Base-by-base conservation (phyloP, 2,888 invertebrate species). In the Perizoma affinitatum region DNA sequence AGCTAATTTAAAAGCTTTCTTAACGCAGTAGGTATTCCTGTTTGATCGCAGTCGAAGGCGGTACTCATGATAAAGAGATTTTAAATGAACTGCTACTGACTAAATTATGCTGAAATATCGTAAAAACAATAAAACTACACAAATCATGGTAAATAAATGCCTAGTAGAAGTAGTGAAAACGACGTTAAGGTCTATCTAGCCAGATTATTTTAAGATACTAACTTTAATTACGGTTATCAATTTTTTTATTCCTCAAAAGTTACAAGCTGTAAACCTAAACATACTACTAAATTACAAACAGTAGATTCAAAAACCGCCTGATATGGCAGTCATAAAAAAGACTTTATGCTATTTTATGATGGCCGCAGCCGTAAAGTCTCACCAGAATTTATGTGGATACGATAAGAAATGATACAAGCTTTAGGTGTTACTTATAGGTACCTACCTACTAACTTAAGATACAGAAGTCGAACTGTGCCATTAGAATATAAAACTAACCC, bases 311-410 rank as follows among this genome's bases (percentile, higher is more conserved):
- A 66, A 58, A 61, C 46, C 47, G 59, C 56, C 43, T 57, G 57
- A 70, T 72, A 69, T 68, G 69, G 63, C 63, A 58, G 68, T 65
- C 69, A 70, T 74, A 73, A 76, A 76, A 66, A 63, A 61, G 65
- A 67, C 65, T 68, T 75, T 72, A 75, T 69, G 70, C 59, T 67
- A 69, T 74, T 76, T 74, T 38, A 38, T 7, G 38, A 66, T 68
- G 66, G 65, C 65, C 65, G 58, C 61, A 71, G 68, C 66, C 71
- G 67, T 73, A 72, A 71, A 73, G 72, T 66, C 68, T 66, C 57
- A 54, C 68, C 59, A 71, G 68, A 68, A 71, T 73, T 72, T 73
- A 73, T 70, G 70, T 60, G 66, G 54, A 69, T 67, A 69, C 66
- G 68, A 70, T 72, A 73, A 74, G 71, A 63, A 63, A 67, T 67